Conservation (phyloP, 2,113 vertebrate genomes). For the Glaucidium brasilianum region DNA sequence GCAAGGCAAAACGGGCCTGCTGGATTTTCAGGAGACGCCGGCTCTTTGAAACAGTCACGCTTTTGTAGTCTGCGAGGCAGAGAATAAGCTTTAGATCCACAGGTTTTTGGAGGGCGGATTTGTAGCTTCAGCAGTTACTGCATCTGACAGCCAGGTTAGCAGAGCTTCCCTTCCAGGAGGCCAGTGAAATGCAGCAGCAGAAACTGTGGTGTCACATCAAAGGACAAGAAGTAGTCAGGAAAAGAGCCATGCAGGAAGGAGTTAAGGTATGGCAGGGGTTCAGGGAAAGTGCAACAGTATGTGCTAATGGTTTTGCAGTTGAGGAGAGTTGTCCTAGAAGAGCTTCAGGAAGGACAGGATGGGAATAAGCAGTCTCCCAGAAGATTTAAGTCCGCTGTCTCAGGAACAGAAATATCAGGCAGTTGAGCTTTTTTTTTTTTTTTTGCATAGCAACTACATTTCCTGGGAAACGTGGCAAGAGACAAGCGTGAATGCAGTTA, state of each 20-base stretch:
- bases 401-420: conserved; percentile 27
- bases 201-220: not conserved
- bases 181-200: not conserved
- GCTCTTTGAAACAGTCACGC: conserved; percentile 33
- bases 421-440: not conserved
- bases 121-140: not conserved
- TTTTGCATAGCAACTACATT: conserved; percentile 10
- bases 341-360: not conserved
- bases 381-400: conserved; percentile 35
- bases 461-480: conserved; percentile 26
- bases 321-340: conserved; percentile 25
- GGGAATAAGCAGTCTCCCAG: not conserved
- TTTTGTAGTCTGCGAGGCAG: conserved; percentile 6
- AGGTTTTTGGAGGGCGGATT: not conserved
- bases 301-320: conserved; percentile 20
- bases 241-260: not conserved
- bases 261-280: conserved; percentile 24
- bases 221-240: not conserved
- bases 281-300: conserved; percentile 43
- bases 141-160: conserved; percentile 26
- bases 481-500: not conserved
- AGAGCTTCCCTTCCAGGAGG: not conserved
- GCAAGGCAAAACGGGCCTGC: not conserved
- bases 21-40: not conserved
- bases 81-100: conserved; percentile 12